Percentiles rank a stretch among this genome's conserved stretches.
Conservation (phyloP, 2,113 vertebrate species). For the Craseonycteris thonglongyai region DNA sequence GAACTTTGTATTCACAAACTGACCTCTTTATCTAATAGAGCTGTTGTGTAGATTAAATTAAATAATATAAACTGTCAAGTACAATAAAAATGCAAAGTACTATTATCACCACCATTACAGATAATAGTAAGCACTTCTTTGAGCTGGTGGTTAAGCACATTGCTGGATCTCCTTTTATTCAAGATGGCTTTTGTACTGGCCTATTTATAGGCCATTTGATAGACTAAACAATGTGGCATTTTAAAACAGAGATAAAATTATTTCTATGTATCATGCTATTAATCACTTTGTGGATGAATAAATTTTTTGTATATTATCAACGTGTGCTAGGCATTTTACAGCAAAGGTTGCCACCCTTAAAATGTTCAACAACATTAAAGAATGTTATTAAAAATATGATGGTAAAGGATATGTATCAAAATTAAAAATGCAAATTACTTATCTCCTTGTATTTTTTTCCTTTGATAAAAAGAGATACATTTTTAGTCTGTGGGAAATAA, state of each 20-base stretch:
- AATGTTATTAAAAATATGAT: neutral
- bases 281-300: neutral
- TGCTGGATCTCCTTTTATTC: neutral
- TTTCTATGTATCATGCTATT: neutral
- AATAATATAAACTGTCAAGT: neutral
- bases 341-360: neutral
- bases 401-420: neutral
- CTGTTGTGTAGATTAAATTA: neutral
- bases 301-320: neutral
- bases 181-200: neutral
- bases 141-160: neutral
- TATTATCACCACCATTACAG: neutral
- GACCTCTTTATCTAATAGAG: neutral
- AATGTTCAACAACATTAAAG: neutral
- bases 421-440: neutral
- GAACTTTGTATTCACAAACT: neutral
- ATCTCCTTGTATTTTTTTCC: neutral
- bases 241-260: neutral
- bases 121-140: neutral
- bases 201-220: neutral
- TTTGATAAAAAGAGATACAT: neutral
- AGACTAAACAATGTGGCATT: slow-evolving; percentile 13
- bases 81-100: neutral
- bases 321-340: neutral
- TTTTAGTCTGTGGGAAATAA: neutral